Conservation (phyloP, 2,888 invertebrate species). For the Hypomecis atomaria region DNA sequence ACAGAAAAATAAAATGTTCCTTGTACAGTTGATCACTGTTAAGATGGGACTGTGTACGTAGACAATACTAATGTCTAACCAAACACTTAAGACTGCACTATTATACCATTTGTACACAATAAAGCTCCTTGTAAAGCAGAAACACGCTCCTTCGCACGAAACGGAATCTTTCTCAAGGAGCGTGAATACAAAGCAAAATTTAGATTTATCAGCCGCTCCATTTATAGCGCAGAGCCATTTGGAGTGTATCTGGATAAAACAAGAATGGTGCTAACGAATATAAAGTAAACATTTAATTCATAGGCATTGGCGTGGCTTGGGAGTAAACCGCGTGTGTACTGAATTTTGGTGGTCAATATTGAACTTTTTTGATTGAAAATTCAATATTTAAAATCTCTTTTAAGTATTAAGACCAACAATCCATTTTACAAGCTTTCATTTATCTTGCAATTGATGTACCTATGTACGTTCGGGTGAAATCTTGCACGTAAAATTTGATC, state of each 20-base stretch:
- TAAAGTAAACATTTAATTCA: slow-evolving; percentile 37
- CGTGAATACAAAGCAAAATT: slow-evolving; percentile 47
- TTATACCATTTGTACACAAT: slow-evolving; percentile 8
- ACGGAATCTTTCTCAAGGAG: slow-evolving; percentile 34
- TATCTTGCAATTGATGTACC: too few species aligned
- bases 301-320: slow-evolving; percentile 11
- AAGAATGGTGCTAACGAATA: slow-evolving; percentile 53
- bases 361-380: background rate
- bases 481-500: too few species aligned
- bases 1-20: too few species aligned
- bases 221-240: slow-evolving; percentile 44
- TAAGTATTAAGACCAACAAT: too few species aligned
- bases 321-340: background rate
- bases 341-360: background rate
- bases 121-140: slow-evolving; percentile 15
- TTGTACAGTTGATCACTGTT: too few species aligned
- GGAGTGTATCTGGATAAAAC: slow-evolving; percentile 45
- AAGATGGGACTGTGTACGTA: background rate
- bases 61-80: background rate
- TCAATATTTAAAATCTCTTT: too few species aligned
- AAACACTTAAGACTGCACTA: background rate
- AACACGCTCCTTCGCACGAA: slow-evolving; percentile 31
- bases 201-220: slow-evolving; percentile 45
- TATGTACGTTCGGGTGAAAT: too few species aligned
- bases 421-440: too few species aligned